Base-by-base conservation (phyloP, 2,888 invertebrate genomes). In the Epinotia brunnichana region DNA sequence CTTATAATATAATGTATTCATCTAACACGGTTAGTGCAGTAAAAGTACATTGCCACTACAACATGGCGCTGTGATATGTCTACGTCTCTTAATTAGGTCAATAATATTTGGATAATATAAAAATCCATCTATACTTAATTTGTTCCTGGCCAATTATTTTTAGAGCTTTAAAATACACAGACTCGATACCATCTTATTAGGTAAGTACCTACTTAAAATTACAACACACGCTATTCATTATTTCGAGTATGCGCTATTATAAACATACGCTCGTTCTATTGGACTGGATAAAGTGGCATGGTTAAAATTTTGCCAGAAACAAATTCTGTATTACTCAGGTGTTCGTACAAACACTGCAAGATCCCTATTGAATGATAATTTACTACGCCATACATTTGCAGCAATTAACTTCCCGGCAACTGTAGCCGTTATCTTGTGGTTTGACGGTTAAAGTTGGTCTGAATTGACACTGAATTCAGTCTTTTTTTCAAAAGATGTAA, bases 391-490 rank as follows among this genome's bases (percentile, higher is more conserved):
- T 48, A 72, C 48, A 48, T 60, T 60, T 56, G 57, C 62, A 63
- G 63, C 54, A 67, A n/a, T 39, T 41, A 57, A 39, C 21, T 54
- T 61, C 9, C 29, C 24, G 29, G 39, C 56, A 41, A 68, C 17
- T 62, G 19, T 21, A 29, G 24, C 53, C 29, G 17, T n/a, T 66
- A 51, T 68, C 57, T 63, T 63, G 69, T 41, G 53, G 61, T 19
- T 63, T 59, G 63, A 69, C 69, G 68, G 63, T 56, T 70, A 19
- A 54, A 48, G 29, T 69, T 68, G 68, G 68, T 73, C 73, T 73
- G 92, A 93, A 94, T 93, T 94, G 94, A 94, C 94, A 89, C 88
- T 83, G 90, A 90, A 90, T 91, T 94, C 94, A 94, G 94, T 94
- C 94, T 94, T 93, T 82, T 85, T 84, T 87, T 87, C 84, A 85